Percentiles rank a stretch among this genome's conserved stretches.
Conservation (phyloP, 2,113 vertebrate species). For the Epinephelus moara region DNA sequence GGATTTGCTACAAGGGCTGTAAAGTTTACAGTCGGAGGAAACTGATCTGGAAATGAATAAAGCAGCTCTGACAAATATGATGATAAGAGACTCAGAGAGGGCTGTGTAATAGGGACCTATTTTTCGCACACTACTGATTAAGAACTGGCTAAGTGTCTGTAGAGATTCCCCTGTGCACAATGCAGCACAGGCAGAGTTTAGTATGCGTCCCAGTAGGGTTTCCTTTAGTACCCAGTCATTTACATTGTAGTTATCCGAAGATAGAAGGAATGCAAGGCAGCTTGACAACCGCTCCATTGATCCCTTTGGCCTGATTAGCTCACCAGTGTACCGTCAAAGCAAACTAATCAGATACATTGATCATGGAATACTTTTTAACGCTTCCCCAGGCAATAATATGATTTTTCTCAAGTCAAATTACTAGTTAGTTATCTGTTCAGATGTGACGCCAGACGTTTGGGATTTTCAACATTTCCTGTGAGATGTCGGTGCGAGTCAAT, state of each 20-base stretch:
- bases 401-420: conserved; percentile 74
- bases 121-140: conserved; percentile 77
- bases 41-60: conserved; percentile 76
- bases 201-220: conserved; percentile 73
- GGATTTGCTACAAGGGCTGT: conserved; percentile 72
- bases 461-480: conserved; percentile 56
- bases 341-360: conserved; percentile 82
- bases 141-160: conserved; percentile 77
- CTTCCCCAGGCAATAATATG: conserved; percentile 76
- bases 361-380: conserved; percentile 78
- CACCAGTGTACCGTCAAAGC: conserved; percentile 69
- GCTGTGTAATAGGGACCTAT: conserved; percentile 71
- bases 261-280: conserved; percentile 60
- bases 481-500: conserved; percentile 48
- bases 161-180: conserved; percentile 78
- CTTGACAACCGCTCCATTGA: conserved; percentile 75
- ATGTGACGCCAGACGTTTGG: conserved; percentile 44
- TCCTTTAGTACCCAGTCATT: conserved; percentile 78
- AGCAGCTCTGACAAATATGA: conserved; percentile 76
- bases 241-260: conserved; percentile 78
- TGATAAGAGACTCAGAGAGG: conserved; percentile 78
- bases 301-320: conserved; percentile 82
- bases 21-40: conserved; percentile 72
- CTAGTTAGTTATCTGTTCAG: conserved; percentile 64
- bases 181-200: conserved; percentile 76